Conservation (phyloP, 2,113 vertebrate genomes). For the Furnarius figulus region DNA sequence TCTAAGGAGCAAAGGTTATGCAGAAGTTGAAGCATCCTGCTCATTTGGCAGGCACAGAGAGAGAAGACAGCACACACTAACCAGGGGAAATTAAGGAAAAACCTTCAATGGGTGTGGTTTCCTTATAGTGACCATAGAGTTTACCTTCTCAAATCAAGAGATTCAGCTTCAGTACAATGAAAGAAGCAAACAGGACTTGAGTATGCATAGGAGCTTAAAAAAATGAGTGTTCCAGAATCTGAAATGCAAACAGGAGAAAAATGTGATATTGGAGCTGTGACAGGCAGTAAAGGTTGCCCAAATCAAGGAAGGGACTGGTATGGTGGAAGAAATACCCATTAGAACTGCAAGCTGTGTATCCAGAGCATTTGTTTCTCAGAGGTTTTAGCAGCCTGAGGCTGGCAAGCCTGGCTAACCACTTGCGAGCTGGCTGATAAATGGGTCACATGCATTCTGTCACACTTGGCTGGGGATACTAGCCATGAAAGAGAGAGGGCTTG, state of each 20-base stretch:
- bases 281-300: not conserved
- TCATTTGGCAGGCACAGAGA: not conserved
- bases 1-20: not conserved
- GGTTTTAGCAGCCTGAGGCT: not conserved
- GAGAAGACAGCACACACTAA: accelerated
- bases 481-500: conserved; percentile 7
- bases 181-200: not conserved
- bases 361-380: not conserved
- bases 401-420: not conserved
- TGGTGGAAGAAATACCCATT: not conserved
- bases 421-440: conserved; percentile 1
- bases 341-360: not conserved
- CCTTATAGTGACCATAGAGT: accelerated
- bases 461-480: not conserved
- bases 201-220: not conserved
- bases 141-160: not conserved
- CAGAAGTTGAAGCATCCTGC: not conserved
- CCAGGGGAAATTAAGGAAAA: not conserved
- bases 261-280: not conserved
- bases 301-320: not conserved
- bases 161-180: not conserved
- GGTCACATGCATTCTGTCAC: not conserved
- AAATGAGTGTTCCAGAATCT: not conserved
- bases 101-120: too few relatives aligned
- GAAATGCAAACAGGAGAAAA: not conserved